These are phyloP conservation scores for Ganaspis sp. DNA, from an alignment of 1,140 invertebrate genomes.

Conservation along the genomic window DNA sequence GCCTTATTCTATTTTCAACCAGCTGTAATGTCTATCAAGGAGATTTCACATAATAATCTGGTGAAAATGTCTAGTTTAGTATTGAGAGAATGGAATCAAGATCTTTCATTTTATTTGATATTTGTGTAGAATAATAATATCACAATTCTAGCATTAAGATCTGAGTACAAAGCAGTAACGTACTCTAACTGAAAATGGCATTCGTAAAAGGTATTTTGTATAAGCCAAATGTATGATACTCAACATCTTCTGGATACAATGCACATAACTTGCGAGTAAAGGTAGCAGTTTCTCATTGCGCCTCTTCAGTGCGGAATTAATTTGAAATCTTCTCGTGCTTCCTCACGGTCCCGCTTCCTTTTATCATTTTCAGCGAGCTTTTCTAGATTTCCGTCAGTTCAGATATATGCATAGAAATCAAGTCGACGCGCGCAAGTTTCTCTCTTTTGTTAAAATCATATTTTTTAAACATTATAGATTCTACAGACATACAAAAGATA, in stretches of 20 bases:
- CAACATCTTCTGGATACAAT: constrained; percentile 2
- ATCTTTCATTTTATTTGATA: constrained; percentile 10
- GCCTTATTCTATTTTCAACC: not conserved
- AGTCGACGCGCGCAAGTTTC: not conserved
- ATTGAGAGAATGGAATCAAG: not conserved
- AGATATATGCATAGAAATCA: constrained; percentile 1
- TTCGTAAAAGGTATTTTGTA: constrained; percentile 24
- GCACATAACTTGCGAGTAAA: not conserved
- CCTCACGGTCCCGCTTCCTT: not conserved
- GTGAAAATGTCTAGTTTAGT: not conserved
- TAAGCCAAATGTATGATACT: constrained; percentile 9
- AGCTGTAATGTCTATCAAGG: not conserved
- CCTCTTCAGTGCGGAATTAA: not conserved
- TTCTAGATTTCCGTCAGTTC: not conserved
- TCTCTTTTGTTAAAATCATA: not conserved
- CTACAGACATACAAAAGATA: not conserved
- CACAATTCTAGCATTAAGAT: not conserved
- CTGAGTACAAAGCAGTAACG: not conserved
- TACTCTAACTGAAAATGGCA: not conserved
- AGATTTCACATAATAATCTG: not conserved
- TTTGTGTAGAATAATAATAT: not conserved
- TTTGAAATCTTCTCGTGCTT: constrained; percentile 2
- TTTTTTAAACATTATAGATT: not conserved
- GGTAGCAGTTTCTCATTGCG: not conserved
- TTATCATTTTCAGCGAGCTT: not conserved